These are phyloP conservation scores for Laspeyria flexula DNA, from an alignment of 2,888 invertebrate genomes.

Conservation along the genomic window DNA sequence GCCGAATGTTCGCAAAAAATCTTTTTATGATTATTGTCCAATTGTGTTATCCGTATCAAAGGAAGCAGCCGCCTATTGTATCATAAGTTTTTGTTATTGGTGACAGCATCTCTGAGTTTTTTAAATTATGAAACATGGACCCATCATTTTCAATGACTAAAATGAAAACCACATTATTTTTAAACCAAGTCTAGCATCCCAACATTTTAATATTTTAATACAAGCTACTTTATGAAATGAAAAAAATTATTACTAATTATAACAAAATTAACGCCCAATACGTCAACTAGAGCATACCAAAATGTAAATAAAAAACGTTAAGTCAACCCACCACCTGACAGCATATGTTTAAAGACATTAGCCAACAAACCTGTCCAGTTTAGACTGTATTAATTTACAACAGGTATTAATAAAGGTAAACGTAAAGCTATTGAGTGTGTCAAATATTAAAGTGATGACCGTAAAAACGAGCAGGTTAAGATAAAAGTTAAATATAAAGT, in stretches of 20 bases:
- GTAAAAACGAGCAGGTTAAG: background rate
- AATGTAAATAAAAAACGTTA: constrained; percentile 50
- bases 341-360: constrained; percentile 57
- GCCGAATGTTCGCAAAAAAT: constrained; percentile 48
- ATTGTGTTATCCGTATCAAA: constrained; percentile 54
- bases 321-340: constrained; percentile 68
- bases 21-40: constrained; percentile 47
- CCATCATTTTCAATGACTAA: too few species aligned
- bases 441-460: constrained; percentile 16
- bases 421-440: constrained; percentile 10
- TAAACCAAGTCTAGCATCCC: too few species aligned
- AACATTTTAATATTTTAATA: background rate
- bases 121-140: constrained; percentile 7
- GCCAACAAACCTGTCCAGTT: constrained; percentile 61
- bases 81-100: constrained; percentile 18
- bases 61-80: constrained; percentile 49
- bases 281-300: constrained; percentile 42
- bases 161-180: too few species aligned
- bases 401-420: constrained; percentile 49
- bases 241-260: constrained; percentile 17
- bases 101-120: constrained; percentile 29
- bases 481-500: background rate
- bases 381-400: constrained; percentile 72
- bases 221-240: background rate
- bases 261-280: constrained; percentile 8